phyloP scores from a whole-genome alignment of 2,888 invertebrate genomes.

The Limnephilus auricula region DNA sequence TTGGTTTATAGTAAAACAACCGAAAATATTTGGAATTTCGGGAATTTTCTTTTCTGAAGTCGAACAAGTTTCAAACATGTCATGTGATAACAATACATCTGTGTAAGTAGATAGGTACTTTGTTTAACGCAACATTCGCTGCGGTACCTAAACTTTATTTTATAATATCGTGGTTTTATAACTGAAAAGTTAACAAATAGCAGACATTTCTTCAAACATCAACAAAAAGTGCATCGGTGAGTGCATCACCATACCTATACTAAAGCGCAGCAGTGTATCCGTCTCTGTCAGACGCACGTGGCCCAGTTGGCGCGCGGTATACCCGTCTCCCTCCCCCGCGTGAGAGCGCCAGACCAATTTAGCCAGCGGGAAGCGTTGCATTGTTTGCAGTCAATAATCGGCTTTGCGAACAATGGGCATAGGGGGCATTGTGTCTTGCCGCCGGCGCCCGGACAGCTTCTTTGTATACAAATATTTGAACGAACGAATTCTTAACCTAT shows the following conservation, averaged over 20 bases:
- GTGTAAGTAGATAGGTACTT: too few species aligned
- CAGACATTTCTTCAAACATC: neutral
- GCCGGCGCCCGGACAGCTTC: slow-evolving; percentile 52
- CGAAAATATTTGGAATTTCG: too few species aligned
- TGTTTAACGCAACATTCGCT: too few species aligned
- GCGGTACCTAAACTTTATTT: too few species aligned
- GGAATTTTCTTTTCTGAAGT: too few species aligned
- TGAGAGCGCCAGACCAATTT: slow-evolving; percentile 46
- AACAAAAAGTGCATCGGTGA: neutral
- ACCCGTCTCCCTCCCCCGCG: slow-evolving; percentile 33
- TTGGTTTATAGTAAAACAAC: too few species aligned
- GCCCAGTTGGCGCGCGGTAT: neutral
- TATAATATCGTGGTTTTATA: neutral
- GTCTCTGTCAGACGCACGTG: neutral
- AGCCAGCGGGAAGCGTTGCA: slow-evolving; percentile 25
- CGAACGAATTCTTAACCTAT: slow-evolving; percentile 49
- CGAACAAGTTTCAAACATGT: too few species aligned
- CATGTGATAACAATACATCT: too few species aligned
- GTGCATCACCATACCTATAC: neutral
- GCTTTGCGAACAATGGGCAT: slow-evolving; percentile 60
- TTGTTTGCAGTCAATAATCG: slow-evolving; percentile 56
- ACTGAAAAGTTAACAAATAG: neutral
- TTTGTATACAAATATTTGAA: slow-evolving; percentile 61
- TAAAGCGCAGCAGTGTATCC: neutral
- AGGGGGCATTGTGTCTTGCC: slow-evolving; percentile 59